Evolutionary conservation across 2,888 invertebrate species (phyloP).

Genomic region (Cyclophora albipunctata): DNA sequence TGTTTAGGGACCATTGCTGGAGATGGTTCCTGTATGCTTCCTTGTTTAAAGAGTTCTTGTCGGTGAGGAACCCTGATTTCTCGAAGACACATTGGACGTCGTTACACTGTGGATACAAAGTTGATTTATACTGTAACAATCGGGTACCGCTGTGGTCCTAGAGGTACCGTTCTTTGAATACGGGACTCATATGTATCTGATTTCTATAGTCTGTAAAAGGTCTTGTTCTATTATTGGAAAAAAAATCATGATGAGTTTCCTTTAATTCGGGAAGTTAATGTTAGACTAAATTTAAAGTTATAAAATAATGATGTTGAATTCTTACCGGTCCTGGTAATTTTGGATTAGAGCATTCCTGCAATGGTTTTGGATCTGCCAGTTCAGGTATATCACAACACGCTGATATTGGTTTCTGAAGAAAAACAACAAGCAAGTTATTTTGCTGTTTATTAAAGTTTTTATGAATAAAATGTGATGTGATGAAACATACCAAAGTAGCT

Average conservation of each 20-base stretch:
- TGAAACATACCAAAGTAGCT: conserved; percentile 52
- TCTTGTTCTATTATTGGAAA: too few species aligned
- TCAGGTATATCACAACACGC: conserved; percentile 67
- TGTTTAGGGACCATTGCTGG: conserved; percentile 41
- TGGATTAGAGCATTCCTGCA: conserved; percentile 50
- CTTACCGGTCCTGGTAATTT: conserved; percentile 55
- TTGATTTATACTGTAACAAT: too few species aligned
- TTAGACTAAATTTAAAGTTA: too few species aligned
- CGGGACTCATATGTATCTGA: too few species aligned
- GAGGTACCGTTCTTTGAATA: too few species aligned
- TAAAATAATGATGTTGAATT: neutral
- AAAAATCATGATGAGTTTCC: too few species aligned
- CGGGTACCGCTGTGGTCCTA: too few species aligned
- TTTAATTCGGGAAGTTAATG: too few species aligned
- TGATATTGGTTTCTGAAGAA: conserved; percentile 61
- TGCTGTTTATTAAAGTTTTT: too few species aligned
- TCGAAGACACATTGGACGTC: conserved; percentile 63
- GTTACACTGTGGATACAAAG: conserved; percentile 39
- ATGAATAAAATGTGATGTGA: too few species aligned
- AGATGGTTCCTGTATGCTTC: conserved; percentile 51
- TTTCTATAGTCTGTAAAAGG: too few species aligned
- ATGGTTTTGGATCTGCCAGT: conserved; percentile 43
- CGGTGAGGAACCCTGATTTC: conserved; percentile 54
- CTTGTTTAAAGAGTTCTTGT: conserved; percentile 49
- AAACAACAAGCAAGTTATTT: neutral